Evolutionary conservation across 2,797 vertebrate genomes (phyloP).

Genomic region (Podarcis siculus): DNA sequence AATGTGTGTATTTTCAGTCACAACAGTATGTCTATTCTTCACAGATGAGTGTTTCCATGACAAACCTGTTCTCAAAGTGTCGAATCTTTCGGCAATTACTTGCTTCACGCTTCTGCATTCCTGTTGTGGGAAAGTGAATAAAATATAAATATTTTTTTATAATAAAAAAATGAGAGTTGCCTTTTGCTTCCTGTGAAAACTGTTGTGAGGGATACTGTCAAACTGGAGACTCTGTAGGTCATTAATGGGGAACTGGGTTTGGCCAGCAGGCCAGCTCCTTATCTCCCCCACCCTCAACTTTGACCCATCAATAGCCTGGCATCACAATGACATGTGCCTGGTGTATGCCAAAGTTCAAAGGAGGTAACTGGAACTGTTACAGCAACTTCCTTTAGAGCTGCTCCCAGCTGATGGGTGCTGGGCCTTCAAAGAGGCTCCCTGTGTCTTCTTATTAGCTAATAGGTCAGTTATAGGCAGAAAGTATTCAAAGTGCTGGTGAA

Average conservation of each 20-base stretch:
- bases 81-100: constrained; percentile 87
- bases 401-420: no score
- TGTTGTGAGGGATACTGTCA: not conserved
- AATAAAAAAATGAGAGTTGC: not conserved
- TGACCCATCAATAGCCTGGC: no score
- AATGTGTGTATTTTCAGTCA: constrained; percentile 64
- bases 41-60: constrained; percentile 92
- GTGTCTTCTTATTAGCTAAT: no score
- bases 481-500: no score
- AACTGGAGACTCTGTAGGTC: not conserved
- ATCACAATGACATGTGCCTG: no score
- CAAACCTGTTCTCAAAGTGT: constrained; percentile 90
- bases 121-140: constrained; percentile 70
- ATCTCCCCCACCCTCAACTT: no score
- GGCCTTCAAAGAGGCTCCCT: no score
- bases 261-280: no score
- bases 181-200: not conserved
- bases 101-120: constrained; percentile 94
- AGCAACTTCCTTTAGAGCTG: no score
- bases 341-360: not conserved
- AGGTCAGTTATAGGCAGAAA: no score
- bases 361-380: not conserved
- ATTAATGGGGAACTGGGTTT: no score
- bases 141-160: not conserved
- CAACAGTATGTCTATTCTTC: constrained; percentile 73